These are phyloP conservation scores for Pseudorhombus dupliciocellatus DNA, from an alignment of 2,113 vertebrate genomes.

Conservation along the genomic window DNA sequence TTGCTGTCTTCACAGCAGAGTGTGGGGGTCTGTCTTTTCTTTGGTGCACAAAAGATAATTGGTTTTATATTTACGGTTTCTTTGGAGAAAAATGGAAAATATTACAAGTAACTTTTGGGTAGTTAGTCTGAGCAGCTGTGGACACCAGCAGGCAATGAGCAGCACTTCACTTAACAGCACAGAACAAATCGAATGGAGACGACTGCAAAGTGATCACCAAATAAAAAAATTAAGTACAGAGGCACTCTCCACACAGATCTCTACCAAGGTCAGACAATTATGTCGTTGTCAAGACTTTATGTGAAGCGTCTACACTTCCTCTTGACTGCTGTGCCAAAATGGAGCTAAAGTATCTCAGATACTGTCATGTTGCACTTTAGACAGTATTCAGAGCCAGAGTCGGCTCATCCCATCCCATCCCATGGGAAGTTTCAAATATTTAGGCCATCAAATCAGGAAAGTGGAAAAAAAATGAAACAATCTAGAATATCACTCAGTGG, in stretches of 20 bases:
- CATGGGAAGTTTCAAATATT: too few relatives aligned
- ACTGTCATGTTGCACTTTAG: too few relatives aligned
- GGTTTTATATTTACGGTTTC: constrained; percentile 13
- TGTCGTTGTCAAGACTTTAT: neutral
- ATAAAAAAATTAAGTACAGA: neutral
- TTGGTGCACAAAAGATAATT: constrained; percentile 17
- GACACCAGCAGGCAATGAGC: neutral
- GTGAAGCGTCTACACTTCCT: too few relatives aligned
- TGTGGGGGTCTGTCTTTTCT: constrained; percentile 8
- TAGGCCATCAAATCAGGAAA: too few relatives aligned
- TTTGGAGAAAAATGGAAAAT: constrained; percentile 11
- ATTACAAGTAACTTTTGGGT: neutral
- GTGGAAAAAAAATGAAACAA: too few relatives aligned
- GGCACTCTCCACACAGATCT: neutral
- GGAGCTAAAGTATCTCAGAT: too few relatives aligned
- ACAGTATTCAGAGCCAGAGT: too few relatives aligned
- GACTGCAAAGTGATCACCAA: neutral
- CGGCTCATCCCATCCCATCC: too few relatives aligned
- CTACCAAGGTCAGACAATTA: neutral
- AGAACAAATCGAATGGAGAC: neutral
- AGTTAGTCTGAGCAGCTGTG: neutral
- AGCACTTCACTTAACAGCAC: neutral
- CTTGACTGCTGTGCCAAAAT: too few relatives aligned
- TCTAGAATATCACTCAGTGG: too few relatives aligned
- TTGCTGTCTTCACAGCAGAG: neutral